Conservation (phyloP, 2,888 invertebrate genomes). For the Bruchidius siliquastri region DNA sequence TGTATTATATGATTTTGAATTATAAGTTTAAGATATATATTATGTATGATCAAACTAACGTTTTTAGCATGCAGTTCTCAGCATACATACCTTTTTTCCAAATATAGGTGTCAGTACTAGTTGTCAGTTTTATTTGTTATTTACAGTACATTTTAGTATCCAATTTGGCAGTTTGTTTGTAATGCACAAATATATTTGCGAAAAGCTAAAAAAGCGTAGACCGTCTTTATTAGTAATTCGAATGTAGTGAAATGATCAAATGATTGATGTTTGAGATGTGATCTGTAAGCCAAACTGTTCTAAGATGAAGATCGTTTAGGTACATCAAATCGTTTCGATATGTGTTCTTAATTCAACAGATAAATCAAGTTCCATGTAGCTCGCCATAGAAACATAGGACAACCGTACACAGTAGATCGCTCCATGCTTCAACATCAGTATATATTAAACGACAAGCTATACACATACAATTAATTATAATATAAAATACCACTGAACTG, state of each 20-base stretch:
- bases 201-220: background rate
- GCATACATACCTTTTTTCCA: background rate
- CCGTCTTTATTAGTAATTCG: background rate
- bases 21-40: background rate
- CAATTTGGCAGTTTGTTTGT: background rate
- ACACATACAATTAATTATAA: background rate
- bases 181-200: background rate
- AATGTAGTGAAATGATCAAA: background rate
- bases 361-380: background rate
- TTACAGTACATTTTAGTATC: background rate
- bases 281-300: background rate
- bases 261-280: background rate
- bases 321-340: background rate
- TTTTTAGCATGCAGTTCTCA: background rate
- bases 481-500: background rate
- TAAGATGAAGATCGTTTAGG: too few species aligned
- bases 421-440: background rate
- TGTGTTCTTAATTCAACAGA: background rate
- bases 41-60: background rate
- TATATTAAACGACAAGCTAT: background rate
- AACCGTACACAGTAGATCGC: background rate
- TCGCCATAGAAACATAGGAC: background rate
- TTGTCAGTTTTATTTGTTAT: background rate
- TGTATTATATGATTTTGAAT: background rate
- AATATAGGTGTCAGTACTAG: background rate